Conservation (phyloP, 2,113 vertebrate genomes). For the Taxidea taxus region DNA sequence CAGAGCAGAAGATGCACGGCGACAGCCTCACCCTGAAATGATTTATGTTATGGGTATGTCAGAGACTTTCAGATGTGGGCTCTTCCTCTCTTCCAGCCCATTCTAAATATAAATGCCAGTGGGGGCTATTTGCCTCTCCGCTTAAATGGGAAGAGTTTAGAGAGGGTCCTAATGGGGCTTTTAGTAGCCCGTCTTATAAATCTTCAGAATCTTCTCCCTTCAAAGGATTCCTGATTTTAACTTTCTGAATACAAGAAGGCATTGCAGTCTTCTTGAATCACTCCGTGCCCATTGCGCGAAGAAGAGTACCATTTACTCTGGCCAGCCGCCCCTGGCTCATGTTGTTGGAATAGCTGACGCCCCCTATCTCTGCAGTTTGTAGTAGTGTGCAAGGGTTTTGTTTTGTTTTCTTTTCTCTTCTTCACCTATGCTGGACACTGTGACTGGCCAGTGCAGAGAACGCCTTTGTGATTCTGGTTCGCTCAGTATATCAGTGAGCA, state of each 20-base stretch:
- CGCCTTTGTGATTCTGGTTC: neutral
- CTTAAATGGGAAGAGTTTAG: constrained; percentile 32
- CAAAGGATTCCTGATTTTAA: constrained; percentile 42
- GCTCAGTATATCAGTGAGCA: neutral
- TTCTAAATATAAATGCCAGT: constrained; percentile 39
- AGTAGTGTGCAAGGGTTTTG: neutral
- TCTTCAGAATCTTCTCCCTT: constrained; percentile 7
- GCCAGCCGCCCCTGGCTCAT: neutral
- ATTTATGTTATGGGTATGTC: constrained; percentile 60
- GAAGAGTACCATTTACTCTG: neutral
- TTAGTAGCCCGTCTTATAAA: constrained; percentile 40
- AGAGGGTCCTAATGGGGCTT: constrained; percentile 67
- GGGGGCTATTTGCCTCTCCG: constrained; percentile 38
- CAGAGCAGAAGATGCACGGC: constrained; percentile 46
- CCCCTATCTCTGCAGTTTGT: neutral
- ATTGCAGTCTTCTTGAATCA: constrained; percentile 18
- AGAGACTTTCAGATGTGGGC: constrained; percentile 54
- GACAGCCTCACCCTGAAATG: constrained; percentile 63
- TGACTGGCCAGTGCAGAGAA: neutral
- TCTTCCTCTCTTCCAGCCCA: neutral
- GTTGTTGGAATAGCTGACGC: neutral
- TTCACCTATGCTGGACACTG: neutral
- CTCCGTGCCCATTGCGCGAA: neutral
- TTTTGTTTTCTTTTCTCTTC: neutral
- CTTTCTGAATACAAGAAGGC: neutral